Percentiles rank a stretch among this genome's conserved stretches.
These are phyloP conservation scores for Acipenser oxyrinchus DNA, from an alignment of 2,797 vertebrate genomes.

Conservation along the genomic window DNA sequence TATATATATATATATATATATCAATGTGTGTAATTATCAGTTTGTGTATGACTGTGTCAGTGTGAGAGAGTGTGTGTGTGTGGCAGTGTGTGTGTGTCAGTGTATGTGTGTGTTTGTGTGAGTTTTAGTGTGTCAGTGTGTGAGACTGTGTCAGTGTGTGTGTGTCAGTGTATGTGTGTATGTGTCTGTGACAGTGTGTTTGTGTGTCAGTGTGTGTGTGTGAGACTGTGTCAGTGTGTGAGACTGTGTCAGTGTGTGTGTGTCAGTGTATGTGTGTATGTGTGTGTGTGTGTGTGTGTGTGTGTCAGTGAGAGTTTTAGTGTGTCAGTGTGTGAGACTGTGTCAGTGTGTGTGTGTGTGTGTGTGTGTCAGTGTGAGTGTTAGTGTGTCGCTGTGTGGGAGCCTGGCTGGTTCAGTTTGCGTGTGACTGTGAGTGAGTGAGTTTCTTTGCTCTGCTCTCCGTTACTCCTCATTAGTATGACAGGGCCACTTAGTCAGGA, in stretches of 20 bases:
- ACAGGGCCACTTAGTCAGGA: too few relatives aligned
- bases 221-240: too few relatives aligned
- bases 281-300: not conserved
- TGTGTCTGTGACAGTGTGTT: not conserved
- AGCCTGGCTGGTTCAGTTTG: not conserved
- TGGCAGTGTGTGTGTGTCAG: slow-evolving; percentile 30
- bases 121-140: not conserved
- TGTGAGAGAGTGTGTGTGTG: slow-evolving; percentile 18
- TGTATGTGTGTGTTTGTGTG: not conserved
- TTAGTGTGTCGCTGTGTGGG: not conserved
- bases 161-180: slow-evolving; percentile 1
- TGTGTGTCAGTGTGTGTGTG: not conserved
- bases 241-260: too few relatives aligned
- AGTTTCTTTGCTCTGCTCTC: not conserved
- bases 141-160: not conserved
- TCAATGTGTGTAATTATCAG: not conserved
- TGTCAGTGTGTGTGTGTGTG: not conserved
- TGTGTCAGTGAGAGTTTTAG: not conserved
- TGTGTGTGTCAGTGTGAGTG: not conserved
- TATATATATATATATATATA: not conserved
- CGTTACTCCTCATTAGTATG: too few relatives aligned
- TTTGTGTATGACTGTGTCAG: not conserved
- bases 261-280: not conserved
- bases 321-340: not conserved
- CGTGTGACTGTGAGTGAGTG: not conserved